Conservation (phyloP, 2,888 invertebrate species). For the Sarcophaga rosellei region DNA sequence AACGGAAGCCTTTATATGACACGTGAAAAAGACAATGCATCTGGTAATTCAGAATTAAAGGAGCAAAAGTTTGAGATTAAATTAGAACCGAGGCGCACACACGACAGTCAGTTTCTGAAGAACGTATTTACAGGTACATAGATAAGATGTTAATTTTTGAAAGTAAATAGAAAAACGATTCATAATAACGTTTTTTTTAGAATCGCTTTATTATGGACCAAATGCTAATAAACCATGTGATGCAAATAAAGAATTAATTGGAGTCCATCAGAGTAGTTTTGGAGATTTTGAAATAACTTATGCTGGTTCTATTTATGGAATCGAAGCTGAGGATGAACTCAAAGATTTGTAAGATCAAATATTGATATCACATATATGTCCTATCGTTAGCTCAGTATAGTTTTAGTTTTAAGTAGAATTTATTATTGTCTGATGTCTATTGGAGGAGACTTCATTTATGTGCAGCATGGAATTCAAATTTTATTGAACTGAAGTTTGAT, state of each 20-base stretch:
- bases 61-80: no score
- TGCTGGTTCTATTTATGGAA: slow-evolving; percentile 26
- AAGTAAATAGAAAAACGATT: neutral
- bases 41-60: neutral
- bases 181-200: neutral
- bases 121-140: no score
- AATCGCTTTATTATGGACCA: neutral
- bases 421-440: no score
- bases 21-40: neutral
- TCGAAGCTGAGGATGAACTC: slow-evolving; percentile 12
- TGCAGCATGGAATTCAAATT: no score
- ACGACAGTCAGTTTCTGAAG: neutral
- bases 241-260: neutral
- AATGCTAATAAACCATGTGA: neutral
- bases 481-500: no score
- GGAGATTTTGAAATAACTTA: slow-evolving; percentile 28
- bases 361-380: no score
- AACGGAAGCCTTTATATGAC: slow-evolving; percentile 31
- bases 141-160: no score
- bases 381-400: no score
- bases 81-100: neutral
- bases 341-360: slow-evolving; percentile 17
- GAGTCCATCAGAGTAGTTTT: slow-evolving; percentile 3
- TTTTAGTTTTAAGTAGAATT: no score
- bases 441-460: no score